Evolutionary conservation across 2,797 vertebrate genomes (phyloP), one percentile per base, ranked within the genome.

Genomic region (Xenops minutus): DNA sequence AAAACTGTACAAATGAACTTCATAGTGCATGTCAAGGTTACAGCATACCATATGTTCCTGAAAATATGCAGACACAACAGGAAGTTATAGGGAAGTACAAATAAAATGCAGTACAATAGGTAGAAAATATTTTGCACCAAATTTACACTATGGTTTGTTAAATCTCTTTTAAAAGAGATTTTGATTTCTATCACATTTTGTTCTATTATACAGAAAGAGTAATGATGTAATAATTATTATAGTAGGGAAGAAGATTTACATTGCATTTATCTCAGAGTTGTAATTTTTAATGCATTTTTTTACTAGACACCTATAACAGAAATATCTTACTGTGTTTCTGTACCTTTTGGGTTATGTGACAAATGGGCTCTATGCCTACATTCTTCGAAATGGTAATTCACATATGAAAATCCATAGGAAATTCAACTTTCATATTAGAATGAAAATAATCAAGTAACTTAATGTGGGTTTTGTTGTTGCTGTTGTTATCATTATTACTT

Each of bases 1-100:
- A 36, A 77, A 75, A 68, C 7, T 43, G 36, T 37, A 89, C 74
- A 76, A 30, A 69, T 56, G 18, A 76, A 88, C 56, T 88, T 91
- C 30, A 73, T 15, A 68, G 49, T 79, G n/a, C 67, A 23, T 79
- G 75, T 85, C 91, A 95, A 96, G 92, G 85, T 94, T 94, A 92
- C 94, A 90, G 58, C 13, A 67, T 13, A 75, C 39, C 81, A 93
- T 85, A 86, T 92, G 58, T 63, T 95, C 68, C 85, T 77, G 73
- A 95, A 93, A 68, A 91, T 15, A 81, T 2, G 39, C 21, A 93
- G 71, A 77, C 29, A 49, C 22, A 83, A 84, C 43, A 75, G 66
- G 71, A 72, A 89, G 22, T 26, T 91, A 43, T 80, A 79, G 68
- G 2, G 4, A 77, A 54, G 18, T 58, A 34, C 19, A 67, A 71